Evolutionary conservation across 2,113 vertebrate genomes (phyloP), one percentile per base, ranked within the genome.

Genomic region (Trochalopteron elliotii): DNA sequence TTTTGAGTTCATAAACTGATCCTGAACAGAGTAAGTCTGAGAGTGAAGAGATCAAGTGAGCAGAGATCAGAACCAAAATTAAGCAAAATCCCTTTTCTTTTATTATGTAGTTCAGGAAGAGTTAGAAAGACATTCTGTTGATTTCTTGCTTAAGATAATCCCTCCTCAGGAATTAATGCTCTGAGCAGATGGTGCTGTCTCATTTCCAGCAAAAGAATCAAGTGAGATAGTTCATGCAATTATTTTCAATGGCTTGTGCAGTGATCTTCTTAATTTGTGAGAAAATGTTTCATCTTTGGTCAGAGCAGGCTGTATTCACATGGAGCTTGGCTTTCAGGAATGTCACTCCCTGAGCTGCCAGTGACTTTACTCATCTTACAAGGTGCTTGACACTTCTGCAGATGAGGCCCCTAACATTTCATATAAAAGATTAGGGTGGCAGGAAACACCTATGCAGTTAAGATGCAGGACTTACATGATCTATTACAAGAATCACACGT

Each of bases 191-290:
- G 98, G 98, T 96, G 94, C 97, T 97, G 95, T 97, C 97, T 98
- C 97, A 97, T 98, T 98, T 98, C 97, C 97, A 98, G 96, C 95
- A 97, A 97, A 97, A 98, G 96, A 98, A 98, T 97, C 96, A 97
- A 97, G 97, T 93, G 97, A 98, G 97, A 97, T 97, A 96, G 98
- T 98, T 97, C 96, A 91, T 97, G 97, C 97, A 98, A 97, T 98
- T 98, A 98, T 98, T 98, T 98, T 98, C 98, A 98, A 98, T 98
- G 96, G 97, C 94, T 98, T 97, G 94, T 98, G 94, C 61, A 86
- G 97, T 94, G 97, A 97, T 98, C 97, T 94, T 98, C 97, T 97
- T 98, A 98, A 98, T 98, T 98, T 98, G 97, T 97, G 97, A 98
- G 97, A 97, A 98, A 97, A 97, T 87, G 95, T 97, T 98, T 98